These are phyloP conservation scores for Drosophila austrosaltans DNA, from an alignment of 2,888 invertebrate genomes.

Conservation along the genomic window DNA sequence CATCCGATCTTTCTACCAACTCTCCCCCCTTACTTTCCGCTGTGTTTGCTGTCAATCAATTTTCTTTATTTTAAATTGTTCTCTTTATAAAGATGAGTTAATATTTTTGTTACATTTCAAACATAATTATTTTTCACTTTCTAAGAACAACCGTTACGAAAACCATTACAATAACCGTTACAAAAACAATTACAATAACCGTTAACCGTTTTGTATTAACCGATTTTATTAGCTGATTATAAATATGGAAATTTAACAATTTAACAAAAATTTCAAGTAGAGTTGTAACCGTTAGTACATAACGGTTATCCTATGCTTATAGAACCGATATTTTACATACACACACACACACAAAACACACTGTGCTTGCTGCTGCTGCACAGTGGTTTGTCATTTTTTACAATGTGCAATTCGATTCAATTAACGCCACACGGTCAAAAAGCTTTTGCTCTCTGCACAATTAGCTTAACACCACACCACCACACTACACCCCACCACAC, in stretches of 20 bases:
- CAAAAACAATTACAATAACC: too few relatives aligned
- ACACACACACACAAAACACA: not conserved
- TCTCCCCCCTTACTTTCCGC: not conserved
- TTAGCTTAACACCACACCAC: not conserved
- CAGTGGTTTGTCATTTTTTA: constrained; percentile 18
- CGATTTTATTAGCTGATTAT: too few relatives aligned
- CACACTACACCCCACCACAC: not conserved
- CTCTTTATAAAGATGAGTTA: not conserved
- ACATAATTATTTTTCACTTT: too few relatives aligned
- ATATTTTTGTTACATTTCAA: not conserved
- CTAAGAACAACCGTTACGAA: too few relatives aligned
- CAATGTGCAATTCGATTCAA: constrained; percentile 67
- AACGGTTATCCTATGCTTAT: too few relatives aligned
- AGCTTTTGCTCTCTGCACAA: constrained; percentile 43
- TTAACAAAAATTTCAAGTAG: too few relatives aligned
- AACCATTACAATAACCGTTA: too few relatives aligned
- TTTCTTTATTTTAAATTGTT: not conserved
- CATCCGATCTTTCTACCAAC: not conserved
- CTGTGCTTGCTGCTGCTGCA: constrained; percentile 14
- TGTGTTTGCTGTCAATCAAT: constrained; percentile 7
- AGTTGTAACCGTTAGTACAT: too few relatives aligned
- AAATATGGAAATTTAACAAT: too few relatives aligned
- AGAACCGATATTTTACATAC: too few relatives aligned
- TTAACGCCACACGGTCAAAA: constrained; percentile 68
- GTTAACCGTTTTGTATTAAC: not conserved